Evolutionary conservation across 2,113 vertebrate genomes (phyloP), one percentile per base, ranked within the genome.

Genomic region (Taurulus bubalis): DNA sequence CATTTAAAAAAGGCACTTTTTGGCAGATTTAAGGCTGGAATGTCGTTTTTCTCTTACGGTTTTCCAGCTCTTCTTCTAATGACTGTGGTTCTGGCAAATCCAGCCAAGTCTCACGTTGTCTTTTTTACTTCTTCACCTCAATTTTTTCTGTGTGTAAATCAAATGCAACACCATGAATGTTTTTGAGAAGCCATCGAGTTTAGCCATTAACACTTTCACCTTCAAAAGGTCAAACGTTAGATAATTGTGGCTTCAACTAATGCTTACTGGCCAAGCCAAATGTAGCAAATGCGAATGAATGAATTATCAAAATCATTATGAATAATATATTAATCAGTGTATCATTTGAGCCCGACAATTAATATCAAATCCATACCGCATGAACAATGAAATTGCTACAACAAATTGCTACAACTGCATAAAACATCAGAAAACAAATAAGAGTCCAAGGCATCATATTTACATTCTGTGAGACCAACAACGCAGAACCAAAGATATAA

Each of bases 61-160:
- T 51, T 22, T 51, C 20, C 7, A 51, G 49, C 20, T 49, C 18
- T 22, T 49, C 2, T 49, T 18, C 16, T 47, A 20, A 53, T n/a
- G 8, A 53, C 20, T 18, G 20, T 53, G 2, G 20, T 53, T 53
- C 6, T 49, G 8, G 6, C 2, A 53, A 53, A 22, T 53, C 49
- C 6, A 20, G 2, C 18, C 18, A 40, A 10, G 47, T 51, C 47
- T n/a, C 11, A 42, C 36, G 15, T 32, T 22, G 10, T 55, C 0
- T 32, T 77, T 74, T 62, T 55, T 51, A 28, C n/a, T 68, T 79
- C 34, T 55, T 26, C 45, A 75, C 65, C 8, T 42, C 42, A 3
- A 26, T 8, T 71, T 42, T 26, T 24, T 6, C 1, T 12, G 16
- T 7, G 22, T 26, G 28, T 32, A 34, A 76, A 11, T 42, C 2